These are phyloP conservation scores for Martes martes DNA, from an alignment of 2,113 vertebrate species.

Conservation along the genomic window DNA sequence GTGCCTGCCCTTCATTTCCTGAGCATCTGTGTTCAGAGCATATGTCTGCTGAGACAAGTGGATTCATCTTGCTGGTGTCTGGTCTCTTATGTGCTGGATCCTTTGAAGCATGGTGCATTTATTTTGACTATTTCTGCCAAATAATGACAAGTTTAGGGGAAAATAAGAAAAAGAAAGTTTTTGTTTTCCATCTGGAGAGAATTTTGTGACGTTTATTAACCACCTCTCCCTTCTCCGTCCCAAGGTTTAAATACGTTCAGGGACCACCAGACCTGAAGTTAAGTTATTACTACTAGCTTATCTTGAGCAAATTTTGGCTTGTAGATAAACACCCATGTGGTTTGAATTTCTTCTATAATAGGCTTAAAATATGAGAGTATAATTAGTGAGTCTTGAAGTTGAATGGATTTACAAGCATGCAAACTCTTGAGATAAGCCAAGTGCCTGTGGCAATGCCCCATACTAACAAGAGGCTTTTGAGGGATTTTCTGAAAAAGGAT, in stretches of 20 bases:
- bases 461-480: constrained; percentile 13
- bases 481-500: neutral
- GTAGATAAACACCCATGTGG: constrained; percentile 50
- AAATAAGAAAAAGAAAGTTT: constrained; percentile 59
- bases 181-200: constrained; percentile 59
- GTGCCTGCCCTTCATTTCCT: constrained; percentile 52
- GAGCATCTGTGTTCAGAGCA: constrained; percentile 52
- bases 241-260: constrained; percentile 61
- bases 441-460: neutral
- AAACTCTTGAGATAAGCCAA: constrained; percentile 71
- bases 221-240: constrained; percentile 24
- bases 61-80: constrained; percentile 70
- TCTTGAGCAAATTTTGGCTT: constrained; percentile 51
- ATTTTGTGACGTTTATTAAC: constrained; percentile 56
- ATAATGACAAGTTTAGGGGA: constrained; percentile 61
- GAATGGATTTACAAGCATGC: constrained; percentile 66
- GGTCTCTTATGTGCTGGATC: constrained; percentile 46
- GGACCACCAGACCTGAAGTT: constrained; percentile 1
- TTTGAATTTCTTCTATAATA: constrained; percentile 64
- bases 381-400: constrained; percentile 59
- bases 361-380: constrained; percentile 49
- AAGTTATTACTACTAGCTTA: constrained; percentile 31
- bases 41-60: constrained; percentile 64
- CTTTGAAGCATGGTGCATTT: constrained; percentile 75
- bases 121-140: constrained; percentile 65